These are phyloP conservation scores for Channa striata DNA, from an alignment of 2,797 vertebrate genomes.

Conservation along the genomic window DNA sequence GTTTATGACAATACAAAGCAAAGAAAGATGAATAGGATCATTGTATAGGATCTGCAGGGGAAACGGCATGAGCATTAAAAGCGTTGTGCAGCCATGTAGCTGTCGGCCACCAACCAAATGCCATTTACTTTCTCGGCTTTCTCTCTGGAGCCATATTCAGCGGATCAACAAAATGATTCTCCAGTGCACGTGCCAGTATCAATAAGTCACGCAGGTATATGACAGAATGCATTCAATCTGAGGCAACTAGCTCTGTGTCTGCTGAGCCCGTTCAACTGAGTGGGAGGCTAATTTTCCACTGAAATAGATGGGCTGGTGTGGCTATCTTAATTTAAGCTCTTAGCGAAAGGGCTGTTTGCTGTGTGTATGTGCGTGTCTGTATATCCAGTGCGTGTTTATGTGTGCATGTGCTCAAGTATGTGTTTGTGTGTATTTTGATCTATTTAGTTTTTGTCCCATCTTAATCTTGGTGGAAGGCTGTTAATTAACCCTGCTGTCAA, in stretches of 20 bases:
- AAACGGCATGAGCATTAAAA: constrained; percentile 43
- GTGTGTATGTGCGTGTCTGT: constrained; percentile 12
- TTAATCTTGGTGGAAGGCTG: constrained; percentile 83
- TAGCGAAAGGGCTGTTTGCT: constrained; percentile 44
- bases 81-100: constrained; percentile 47
- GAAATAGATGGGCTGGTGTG: constrained; percentile 56
- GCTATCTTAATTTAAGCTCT: constrained; percentile 64
- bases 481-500: constrained; percentile 87
- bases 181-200: constrained; percentile 56
- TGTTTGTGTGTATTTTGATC: constrained; percentile 52
- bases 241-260: constrained; percentile 29
- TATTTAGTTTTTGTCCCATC: constrained; percentile 76
- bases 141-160: constrained; percentile 55
- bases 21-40: constrained; percentile 62
- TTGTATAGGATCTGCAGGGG: constrained; percentile 53
- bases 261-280: constrained; percentile 38
- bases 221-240: constrained; percentile 52
- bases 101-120: constrained; percentile 41
- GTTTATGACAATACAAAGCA: constrained; percentile 56
- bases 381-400: constrained; percentile 9
- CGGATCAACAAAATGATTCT: constrained; percentile 55
- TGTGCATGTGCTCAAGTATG: constrained; percentile 4
- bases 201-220: constrained; percentile 66
- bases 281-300: constrained; percentile 57
- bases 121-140: constrained; percentile 57